These are phyloP conservation scores for Ochotona princeps DNA, from an alignment of 2,113 vertebrate genomes.

Conservation along the genomic window DNA sequence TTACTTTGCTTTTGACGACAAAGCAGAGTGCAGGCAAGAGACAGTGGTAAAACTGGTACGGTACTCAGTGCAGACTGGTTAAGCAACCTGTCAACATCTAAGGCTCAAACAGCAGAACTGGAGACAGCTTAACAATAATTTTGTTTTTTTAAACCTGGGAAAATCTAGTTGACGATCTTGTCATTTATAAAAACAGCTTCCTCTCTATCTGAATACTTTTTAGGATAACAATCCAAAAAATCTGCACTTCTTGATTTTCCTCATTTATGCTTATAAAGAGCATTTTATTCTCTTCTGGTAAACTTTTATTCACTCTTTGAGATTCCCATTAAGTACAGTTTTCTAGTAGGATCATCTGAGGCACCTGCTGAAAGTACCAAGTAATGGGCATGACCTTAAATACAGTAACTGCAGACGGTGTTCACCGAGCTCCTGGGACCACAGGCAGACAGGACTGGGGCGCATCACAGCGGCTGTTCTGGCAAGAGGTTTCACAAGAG, in stretches of 20 bases:
- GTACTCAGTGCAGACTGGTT: not conserved
- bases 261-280: not conserved
- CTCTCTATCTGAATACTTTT: not conserved
- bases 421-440: not conserved
- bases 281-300: not conserved
- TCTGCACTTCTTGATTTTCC: not conserved
- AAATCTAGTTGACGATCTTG: not conserved
- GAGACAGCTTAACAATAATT: not conserved
- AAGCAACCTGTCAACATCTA: not conserved
- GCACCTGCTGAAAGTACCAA: not conserved
- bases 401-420: not conserved
- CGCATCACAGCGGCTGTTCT: not conserved
- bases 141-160: not conserved
- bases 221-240: not conserved
- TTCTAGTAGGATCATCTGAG: not conserved
- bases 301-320: constrained; percentile 12
- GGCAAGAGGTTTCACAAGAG: not conserved
- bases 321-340: not conserved
- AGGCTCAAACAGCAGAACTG: not conserved
- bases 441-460: not conserved
- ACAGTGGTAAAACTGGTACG: not conserved
- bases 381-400: not conserved
- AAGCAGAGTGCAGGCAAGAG: not conserved
- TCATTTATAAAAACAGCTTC: not conserved
- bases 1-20: constrained; percentile 65